phyloP scores from a whole-genome alignment of 2,113 vertebrate species.

The Brienomyrus longianalis region DNA sequence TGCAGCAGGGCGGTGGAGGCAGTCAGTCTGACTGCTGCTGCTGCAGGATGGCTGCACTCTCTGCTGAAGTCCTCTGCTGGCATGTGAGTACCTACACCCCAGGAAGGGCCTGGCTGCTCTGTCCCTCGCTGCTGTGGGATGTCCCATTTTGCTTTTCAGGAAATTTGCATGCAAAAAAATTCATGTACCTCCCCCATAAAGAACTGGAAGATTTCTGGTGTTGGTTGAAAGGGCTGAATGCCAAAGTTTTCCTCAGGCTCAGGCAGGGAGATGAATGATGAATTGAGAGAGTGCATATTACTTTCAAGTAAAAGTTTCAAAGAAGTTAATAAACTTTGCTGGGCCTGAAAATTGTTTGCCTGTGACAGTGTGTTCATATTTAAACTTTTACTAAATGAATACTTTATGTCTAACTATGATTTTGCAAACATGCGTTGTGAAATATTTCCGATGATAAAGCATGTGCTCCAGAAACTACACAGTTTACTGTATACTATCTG shows the following conservation, averaged over 20 bases:
- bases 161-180: not conserved
- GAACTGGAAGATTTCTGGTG: not conserved
- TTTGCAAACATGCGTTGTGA: not conserved
- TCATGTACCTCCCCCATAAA: not conserved
- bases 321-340: not conserved
- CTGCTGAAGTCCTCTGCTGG: constrained; percentile 63
- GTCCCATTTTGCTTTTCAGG: not conserved
- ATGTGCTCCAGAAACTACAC: not conserved
- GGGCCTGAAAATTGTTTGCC: not conserved
- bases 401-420: not conserved
- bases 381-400: not conserved
- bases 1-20: constrained; percentile 9
- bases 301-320: not conserved
- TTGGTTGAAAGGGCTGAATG: not conserved
- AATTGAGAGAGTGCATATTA: not conserved
- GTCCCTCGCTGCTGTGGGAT: not conserved
- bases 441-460: not conserved
- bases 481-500: not conserved
- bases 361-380: not conserved
- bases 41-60: constrained; percentile 67
- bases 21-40: constrained; percentile 43
- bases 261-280: not conserved
- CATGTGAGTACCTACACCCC: constrained; percentile 55
- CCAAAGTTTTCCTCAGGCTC: not conserved
- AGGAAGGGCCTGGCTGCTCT: not conserved